A percentile compares a stretch with the other conserved stretches of the same genome.
phyloP scores from a whole-genome alignment of 2,888 invertebrate genomes.

The Coleophora flavipennella region DNA sequence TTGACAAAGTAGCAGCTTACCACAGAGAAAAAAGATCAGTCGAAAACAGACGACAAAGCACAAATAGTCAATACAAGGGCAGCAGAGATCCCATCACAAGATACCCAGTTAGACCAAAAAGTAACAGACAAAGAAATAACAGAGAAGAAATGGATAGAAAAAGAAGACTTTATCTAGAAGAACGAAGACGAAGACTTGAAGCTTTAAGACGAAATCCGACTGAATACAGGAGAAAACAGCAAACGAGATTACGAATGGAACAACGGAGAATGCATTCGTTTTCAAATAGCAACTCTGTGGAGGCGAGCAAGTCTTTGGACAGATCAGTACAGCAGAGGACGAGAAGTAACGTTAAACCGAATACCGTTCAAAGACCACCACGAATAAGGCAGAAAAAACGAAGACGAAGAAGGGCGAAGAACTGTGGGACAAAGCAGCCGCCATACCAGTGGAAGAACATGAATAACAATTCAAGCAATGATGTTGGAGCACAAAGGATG shows the following conservation, averaged over 20 bases:
- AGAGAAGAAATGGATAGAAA: constrained; percentile 61
- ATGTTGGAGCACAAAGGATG: constrained; percentile 23
- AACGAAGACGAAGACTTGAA: constrained; percentile 44
- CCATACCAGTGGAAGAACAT: constrained; percentile 51
- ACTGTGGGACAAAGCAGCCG: constrained; percentile 64
- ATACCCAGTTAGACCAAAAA: constrained; percentile 36
- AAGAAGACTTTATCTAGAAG: constrained; percentile 49
- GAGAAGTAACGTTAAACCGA: constrained; percentile 31
- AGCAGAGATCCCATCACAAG: not conserved
- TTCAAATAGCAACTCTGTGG: constrained; percentile 42
- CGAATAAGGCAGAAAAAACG: constrained; percentile 24
- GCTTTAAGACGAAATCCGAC: constrained; percentile 51
- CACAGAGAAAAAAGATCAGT: constrained; percentile 49
- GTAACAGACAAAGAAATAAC: constrained; percentile 50
- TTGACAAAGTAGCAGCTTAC: constrained; percentile 58
- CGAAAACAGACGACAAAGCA: constrained; percentile 24
- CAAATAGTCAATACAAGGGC: constrained; percentile 14
- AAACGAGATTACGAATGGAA: constrained; percentile 42
- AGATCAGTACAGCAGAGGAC: constrained; percentile 22
- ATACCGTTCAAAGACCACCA: not conserved
- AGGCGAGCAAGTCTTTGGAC: constrained; percentile 41
- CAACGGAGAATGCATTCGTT: constrained; percentile 35
- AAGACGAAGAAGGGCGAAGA: constrained; percentile 49
- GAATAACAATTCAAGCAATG: constrained; percentile 17
- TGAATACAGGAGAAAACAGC: constrained; percentile 44